Evolutionary conservation across 1,140 invertebrate genomes (phyloP).

Genomic region (Pogonognathellus flavescens): DNA sequence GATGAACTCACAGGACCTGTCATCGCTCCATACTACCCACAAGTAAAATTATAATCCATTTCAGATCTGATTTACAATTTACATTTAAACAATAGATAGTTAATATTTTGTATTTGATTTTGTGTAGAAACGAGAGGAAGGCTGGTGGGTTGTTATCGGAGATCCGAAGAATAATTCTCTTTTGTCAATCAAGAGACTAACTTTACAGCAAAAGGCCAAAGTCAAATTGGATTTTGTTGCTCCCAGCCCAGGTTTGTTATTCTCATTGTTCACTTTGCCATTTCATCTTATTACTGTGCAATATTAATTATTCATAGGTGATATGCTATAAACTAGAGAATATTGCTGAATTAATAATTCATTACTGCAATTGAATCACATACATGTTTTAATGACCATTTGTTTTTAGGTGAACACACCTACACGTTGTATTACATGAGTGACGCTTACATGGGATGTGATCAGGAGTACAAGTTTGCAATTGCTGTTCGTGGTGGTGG

Average conservation of each 20-base stretch:
- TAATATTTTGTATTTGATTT: slow-evolving; percentile 62
- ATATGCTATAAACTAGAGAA: no score
- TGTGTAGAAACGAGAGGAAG: slow-evolving; percentile 94
- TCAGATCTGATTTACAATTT: slow-evolving; percentile 6
- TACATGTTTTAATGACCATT: no score
- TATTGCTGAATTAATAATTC: no score
- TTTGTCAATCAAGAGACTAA: slow-evolving; percentile 95
- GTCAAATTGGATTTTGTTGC: slow-evolving; percentile 97
- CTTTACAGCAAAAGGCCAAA: slow-evolving; percentile 92
- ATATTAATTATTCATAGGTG: not conserved
- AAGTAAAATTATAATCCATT: slow-evolving; percentile 73
- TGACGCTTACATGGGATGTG: slow-evolving; percentile 97
- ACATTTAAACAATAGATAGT: slow-evolving; percentile 44
- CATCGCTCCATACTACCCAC: slow-evolving; percentile 97
- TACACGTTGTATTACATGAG: slow-evolving; percentile 99
- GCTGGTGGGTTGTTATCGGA: slow-evolving; percentile 99
- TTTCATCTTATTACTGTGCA: slow-evolving; percentile 21
- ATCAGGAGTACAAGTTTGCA: slow-evolving; percentile 94
- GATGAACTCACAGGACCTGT: slow-evolving; percentile 97
- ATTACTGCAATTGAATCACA: no score
- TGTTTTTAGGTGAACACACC: slow-evolving; percentile 79
- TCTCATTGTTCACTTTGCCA: not conserved
- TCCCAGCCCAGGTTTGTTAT: slow-evolving; percentile 76
- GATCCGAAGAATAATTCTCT: slow-evolving; percentile 95
- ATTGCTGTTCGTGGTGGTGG: slow-evolving; percentile 80